Evolutionary conservation across 2,888 invertebrate species (phyloP).

Genomic region (Coelogynopora nodosa): DNA sequence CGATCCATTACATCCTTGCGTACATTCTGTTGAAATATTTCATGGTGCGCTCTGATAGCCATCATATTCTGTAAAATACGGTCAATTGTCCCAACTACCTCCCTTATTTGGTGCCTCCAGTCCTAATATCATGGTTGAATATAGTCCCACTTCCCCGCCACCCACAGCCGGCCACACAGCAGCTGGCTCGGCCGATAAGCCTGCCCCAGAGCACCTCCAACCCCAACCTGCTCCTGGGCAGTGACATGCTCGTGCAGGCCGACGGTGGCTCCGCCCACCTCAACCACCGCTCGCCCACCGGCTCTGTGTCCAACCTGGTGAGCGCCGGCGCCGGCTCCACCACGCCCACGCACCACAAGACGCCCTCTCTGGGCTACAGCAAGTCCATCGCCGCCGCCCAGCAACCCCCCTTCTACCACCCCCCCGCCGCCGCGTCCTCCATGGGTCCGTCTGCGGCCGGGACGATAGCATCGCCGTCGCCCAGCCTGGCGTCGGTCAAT

Average conservation of each 20-base stretch:
- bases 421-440: not conserved
- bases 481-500: not conserved
- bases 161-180: not conserved
- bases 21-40: no score
- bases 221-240: not conserved
- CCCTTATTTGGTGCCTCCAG: no score
- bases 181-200: not conserved
- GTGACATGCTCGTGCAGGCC: not conserved
- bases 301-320: not conserved
- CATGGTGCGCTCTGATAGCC: no score
- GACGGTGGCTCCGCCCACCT: not conserved
- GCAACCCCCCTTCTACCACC: no score
- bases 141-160: not conserved
- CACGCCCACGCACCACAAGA: no score
- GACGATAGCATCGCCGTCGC: not conserved
- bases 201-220: not conserved
- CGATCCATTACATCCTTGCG: no score
- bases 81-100: no score
- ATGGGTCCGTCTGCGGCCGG: no score
- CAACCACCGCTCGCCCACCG: not conserved
- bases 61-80: no score
- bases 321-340: no score
- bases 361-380: not conserved
- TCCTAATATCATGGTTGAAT: no score
- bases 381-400: not conserved